These are phyloP conservation scores for Sesamia inferens DNA, from an alignment of 2,888 invertebrate genomes.

Conservation along the genomic window DNA sequence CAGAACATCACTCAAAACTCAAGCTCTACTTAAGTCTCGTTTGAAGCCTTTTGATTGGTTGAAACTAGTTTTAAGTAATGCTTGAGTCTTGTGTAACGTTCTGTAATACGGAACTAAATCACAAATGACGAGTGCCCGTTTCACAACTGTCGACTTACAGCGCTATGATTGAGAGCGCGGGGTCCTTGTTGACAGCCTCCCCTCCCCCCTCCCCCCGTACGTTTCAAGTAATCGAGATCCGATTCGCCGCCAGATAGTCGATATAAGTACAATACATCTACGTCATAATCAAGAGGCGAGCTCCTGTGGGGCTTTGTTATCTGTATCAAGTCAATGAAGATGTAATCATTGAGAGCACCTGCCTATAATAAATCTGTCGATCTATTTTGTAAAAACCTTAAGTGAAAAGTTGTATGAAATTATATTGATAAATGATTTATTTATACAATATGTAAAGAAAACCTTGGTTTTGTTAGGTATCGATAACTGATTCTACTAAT, in stretches of 20 bases:
- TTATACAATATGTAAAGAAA: no score
- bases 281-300: background rate
- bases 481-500: no score
- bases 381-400: no score
- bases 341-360: background rate
- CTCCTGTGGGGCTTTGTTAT: constrained; percentile 11
- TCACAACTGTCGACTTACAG: constrained; percentile 27
- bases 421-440: no score
- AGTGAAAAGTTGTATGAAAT: no score
- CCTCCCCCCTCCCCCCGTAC: constrained; percentile 16
- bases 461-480: no score
- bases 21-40: no score
- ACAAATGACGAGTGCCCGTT: constrained; percentile 6
- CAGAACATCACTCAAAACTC: no score
- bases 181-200: constrained; percentile 36
- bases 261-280: constrained; percentile 1
- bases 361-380: background rate
- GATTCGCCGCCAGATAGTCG: constrained; percentile 37
- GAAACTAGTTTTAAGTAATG: no score
- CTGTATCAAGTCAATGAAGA: constrained; percentile 9
- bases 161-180: constrained; percentile 16
- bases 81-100: no score
- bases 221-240: constrained; percentile 44
- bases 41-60: no score
- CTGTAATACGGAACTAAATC: no score